Conservation (phyloP, 2,888 invertebrate species). For the Drosophila merina region DNA sequence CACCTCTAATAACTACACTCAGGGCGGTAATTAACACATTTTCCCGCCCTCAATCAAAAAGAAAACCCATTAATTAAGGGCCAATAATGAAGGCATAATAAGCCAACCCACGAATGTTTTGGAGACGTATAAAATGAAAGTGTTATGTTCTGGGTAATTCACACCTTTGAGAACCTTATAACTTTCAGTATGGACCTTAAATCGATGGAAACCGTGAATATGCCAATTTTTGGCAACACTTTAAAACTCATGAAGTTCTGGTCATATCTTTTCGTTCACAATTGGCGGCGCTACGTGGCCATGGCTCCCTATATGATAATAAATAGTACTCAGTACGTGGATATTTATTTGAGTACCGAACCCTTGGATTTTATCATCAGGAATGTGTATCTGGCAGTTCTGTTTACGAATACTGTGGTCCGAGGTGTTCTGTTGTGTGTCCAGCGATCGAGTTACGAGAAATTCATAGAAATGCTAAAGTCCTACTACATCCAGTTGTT, state of each 20-base stretch:
- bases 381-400: conserved; percentile 74
- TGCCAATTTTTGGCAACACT: conserved; percentile 70
- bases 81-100: conserved; percentile 46
- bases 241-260: conserved; percentile 77
- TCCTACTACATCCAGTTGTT: conserved; percentile 64
- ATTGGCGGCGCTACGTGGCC: conserved; percentile 79
- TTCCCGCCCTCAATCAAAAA: conserved; percentile 25
- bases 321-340: conserved; percentile 69
- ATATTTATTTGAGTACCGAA: conserved; percentile 72
- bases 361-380: conserved; percentile 70
- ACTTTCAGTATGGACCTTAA: conserved; percentile 40
- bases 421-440: conserved; percentile 61
- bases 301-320: conserved; percentile 64
- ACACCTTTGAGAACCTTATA: conserved; percentile 13
- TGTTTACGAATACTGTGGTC: conserved; percentile 72
- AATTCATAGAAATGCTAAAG: conserved; percentile 64
- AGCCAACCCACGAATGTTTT: not conserved
- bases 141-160: not conserved
- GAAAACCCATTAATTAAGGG: conserved; percentile 54
- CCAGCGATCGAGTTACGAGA: conserved; percentile 66
- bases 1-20: conserved; percentile 39
- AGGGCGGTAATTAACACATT: conserved; percentile 59
- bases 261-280: conserved; percentile 74
- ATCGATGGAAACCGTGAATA: conserved; percentile 62
- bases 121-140: conserved; percentile 40